These are phyloP conservation scores for Pitta sordida DNA, from an alignment of 2,113 vertebrate genomes.

Conservation along the genomic window DNA sequence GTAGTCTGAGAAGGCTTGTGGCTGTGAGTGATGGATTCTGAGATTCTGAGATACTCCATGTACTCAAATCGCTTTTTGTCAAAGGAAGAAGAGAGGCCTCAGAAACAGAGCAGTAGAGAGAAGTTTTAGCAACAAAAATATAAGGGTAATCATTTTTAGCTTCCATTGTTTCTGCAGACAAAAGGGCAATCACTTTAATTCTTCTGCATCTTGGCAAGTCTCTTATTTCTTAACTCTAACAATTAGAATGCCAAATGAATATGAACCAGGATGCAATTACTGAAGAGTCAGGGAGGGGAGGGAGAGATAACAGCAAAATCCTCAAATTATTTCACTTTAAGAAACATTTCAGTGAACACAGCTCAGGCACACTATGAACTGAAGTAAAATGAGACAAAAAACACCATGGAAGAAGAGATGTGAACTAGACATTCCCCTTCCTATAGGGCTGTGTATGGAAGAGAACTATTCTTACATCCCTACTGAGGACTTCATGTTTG, in stretches of 20 bases:
- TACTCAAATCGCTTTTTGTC: not conserved
- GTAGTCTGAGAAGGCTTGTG: not conserved
- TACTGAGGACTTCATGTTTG: accelerated
- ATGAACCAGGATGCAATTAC: constrained; percentile 15
- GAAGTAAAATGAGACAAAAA: not conserved
- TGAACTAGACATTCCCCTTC: not conserved
- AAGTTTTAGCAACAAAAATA: constrained; percentile 26
- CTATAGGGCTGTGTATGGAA: not conserved
- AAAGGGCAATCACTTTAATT: constrained; percentile 40
- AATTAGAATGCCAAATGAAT: not conserved
- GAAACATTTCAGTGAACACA: not conserved
- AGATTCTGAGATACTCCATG: not conserved
- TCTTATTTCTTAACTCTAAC: constrained; percentile 21
- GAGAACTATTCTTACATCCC: not conserved
- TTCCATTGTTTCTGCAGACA: constrained; percentile 33
- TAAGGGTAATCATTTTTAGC: not conserved
- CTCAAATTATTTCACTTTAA: not conserved
- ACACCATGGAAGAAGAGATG: not conserved
- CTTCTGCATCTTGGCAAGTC: constrained; percentile 2
- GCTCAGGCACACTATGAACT: not conserved
- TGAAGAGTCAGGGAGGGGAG: not conserved
- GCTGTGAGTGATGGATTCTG: constrained; percentile 27
- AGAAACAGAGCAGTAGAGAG: not conserved
- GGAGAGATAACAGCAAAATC: not conserved
- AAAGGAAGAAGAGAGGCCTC: not conserved